phyloP scores from a whole-genome alignment of 2,888 invertebrate genomes.

The Idaea biselata region DNA sequence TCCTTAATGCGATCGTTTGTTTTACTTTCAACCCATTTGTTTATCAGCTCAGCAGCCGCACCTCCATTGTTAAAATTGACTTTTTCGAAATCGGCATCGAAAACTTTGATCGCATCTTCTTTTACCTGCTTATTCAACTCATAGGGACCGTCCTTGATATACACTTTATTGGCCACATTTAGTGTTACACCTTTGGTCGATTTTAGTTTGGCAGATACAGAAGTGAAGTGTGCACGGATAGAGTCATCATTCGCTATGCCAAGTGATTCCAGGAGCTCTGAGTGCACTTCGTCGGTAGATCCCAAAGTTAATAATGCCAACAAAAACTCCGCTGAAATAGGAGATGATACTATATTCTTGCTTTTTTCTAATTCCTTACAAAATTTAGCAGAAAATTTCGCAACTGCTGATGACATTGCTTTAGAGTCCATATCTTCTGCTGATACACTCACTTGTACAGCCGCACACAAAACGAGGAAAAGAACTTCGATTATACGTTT shows the following conservation, averaged over 20 bases:
- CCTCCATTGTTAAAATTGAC: constrained; percentile 81
- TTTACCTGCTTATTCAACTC: constrained; percentile 78
- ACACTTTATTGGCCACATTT: constrained; percentile 87
- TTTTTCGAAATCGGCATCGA: constrained; percentile 82
- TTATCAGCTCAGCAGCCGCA: constrained; percentile 82
- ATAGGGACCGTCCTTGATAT: constrained; percentile 76
- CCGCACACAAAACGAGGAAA: constrained; percentile 34
- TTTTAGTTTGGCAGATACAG: constrained; percentile 51
- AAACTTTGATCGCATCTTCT: constrained; percentile 80
- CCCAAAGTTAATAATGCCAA: constrained; percentile 68
- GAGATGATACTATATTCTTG: constrained; percentile 71
- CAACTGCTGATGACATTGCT: constrained; percentile 55
- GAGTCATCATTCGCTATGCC: constrained; percentile 56
- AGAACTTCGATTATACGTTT: constrained; percentile 11
- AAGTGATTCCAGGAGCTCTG: constrained; percentile 55
- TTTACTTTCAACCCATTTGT: constrained; percentile 87
- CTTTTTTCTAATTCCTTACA: constrained; percentile 69
- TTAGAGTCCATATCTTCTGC: constrained; percentile 57
- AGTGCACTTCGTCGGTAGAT: constrained; percentile 56
- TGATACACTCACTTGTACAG: constrained; percentile 34
- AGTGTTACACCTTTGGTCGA: constrained; percentile 78
- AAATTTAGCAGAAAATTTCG: constrained; percentile 69
- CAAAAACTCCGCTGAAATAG: constrained; percentile 72
- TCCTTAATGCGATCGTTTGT: constrained; percentile 92
- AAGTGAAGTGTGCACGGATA: constrained; percentile 60